Percentiles rank a stretch among this genome's conserved stretches.
phyloP scores from a whole-genome alignment of 2,113 vertebrate genomes.

The Procavia capensis region DNA sequence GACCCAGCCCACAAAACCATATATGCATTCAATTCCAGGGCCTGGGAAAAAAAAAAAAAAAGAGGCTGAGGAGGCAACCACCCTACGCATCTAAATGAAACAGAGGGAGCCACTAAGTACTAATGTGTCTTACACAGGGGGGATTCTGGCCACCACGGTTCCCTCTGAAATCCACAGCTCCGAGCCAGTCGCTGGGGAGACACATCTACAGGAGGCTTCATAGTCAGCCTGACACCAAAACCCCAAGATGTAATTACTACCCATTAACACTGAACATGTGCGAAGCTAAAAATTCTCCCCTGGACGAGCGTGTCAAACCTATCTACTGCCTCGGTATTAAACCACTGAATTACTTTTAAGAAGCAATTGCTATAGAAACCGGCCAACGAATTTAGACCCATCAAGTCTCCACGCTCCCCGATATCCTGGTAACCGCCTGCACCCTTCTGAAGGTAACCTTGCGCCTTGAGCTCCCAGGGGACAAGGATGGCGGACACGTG shows the following conservation, averaged over 20 bases:
- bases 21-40: constrained; percentile 37
- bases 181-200: neutral
- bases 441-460: neutral
- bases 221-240: constrained; percentile 63
- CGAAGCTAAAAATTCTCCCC: constrained; percentile 50
- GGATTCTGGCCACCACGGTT: neutral
- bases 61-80: constrained; percentile 23
- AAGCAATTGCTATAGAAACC: constrained; percentile 69
- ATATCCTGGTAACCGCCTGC: neutral
- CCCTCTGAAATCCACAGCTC: neutral
- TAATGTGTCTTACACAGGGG: constrained; percentile 45
- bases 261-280: constrained; percentile 70
- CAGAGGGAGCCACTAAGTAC: neutral
- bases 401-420: neutral
- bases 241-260: constrained; percentile 74
- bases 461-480: neutral
- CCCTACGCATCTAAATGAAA: neutral
- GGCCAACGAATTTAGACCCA: neutral
- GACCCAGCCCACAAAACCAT: constrained; percentile 58
- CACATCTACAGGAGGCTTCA: constrained; percentile 46
- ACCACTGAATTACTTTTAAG: constrained; percentile 78
- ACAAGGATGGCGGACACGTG: neutral
- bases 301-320: constrained; percentile 41
- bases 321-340: constrained; percentile 64
- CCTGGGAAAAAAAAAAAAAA: constrained; percentile 62